Evolutionary conservation across 2,888 invertebrate species (phyloP).

Genomic region (Crioceris asparagi): DNA sequence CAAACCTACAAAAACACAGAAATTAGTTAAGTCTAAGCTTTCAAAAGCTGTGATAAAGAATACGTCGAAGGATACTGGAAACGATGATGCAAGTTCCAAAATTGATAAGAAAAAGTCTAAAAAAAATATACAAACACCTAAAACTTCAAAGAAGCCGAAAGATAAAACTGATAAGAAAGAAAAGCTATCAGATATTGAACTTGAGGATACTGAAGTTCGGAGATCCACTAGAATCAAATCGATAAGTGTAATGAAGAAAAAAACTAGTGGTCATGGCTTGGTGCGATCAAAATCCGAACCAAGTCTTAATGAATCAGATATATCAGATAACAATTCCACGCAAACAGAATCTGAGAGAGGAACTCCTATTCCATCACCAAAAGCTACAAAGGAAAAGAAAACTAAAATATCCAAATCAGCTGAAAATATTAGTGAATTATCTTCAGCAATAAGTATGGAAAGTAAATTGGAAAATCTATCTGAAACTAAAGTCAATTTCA

Average conservation of each 20-base stretch:
- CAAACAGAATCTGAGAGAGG: constrained; percentile 21
- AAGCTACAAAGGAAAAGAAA: constrained; percentile 15
- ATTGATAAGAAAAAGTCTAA: constrained; percentile 6
- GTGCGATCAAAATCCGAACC: constrained; percentile 40
- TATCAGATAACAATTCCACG: constrained; percentile 44
- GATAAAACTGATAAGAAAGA: constrained; percentile 7
- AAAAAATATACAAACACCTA: constrained; percentile 8
- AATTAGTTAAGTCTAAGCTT: not conserved
- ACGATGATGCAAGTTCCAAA: constrained; percentile 9
- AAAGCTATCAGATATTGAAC: constrained; percentile 6
- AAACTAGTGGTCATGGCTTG: constrained; percentile 54
- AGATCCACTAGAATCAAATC: constrained; percentile 68
- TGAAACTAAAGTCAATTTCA: no score
- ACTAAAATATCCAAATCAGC: constrained; percentile 14
- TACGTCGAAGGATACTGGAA: not conserved
- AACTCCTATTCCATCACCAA: constrained; percentile 18
- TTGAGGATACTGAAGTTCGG: constrained; percentile 39
- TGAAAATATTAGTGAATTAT: constrained; percentile 13
- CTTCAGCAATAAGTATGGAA: constrained; percentile 32
- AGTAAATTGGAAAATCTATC: constrained; percentile 32
- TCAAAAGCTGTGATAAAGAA: not conserved
- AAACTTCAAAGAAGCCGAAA: constrained; percentile 10
- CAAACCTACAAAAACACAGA: not conserved
- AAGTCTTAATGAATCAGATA: constrained; percentile 40
- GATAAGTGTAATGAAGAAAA: constrained; percentile 56